phyloP scores from a whole-genome alignment of 2,797 vertebrate genomes.

The Phrynocephalus forsythii region DNA sequence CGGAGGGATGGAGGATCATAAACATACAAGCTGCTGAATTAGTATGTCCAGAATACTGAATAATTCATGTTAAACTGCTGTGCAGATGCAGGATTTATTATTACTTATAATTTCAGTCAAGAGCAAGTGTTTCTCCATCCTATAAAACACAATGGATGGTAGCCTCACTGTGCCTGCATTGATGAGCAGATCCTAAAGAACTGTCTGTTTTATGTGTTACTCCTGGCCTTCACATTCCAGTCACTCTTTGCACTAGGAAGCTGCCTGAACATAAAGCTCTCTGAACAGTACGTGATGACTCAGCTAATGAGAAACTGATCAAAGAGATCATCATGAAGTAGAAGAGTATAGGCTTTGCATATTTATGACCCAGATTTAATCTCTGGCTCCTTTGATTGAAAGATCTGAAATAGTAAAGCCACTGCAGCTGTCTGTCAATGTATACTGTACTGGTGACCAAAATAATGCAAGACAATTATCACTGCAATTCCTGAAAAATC shows the following conservation, averaged over 20 bases:
- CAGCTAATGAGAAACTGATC: not conserved
- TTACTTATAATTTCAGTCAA: constrained; percentile 66
- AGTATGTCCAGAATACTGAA: constrained; percentile 64
- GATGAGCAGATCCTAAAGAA: not conserved
- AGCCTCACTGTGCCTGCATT: constrained; percentile 2
- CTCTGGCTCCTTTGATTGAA: not conserved
- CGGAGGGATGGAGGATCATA: constrained; percentile 67
- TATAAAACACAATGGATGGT: constrained; percentile 43
- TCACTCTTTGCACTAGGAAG: not conserved
- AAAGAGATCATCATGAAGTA: not conserved
- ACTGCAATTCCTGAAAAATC: not conserved
- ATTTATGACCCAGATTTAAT: constrained; percentile 9
- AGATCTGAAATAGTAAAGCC: not conserved
- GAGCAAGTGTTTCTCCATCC: constrained; percentile 54
- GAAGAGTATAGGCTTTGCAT: not conserved
- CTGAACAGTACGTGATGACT: not conserved
- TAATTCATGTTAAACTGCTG: constrained; percentile 76
- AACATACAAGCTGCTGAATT: constrained; percentile 66
- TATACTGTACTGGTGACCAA: not conserved
- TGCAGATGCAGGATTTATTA: constrained; percentile 71
- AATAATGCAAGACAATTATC: not conserved
- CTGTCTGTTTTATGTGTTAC: not conserved
- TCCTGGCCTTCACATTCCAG: not conserved
- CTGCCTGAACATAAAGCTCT: not conserved
- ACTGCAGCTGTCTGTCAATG: not conserved